Conservation (phyloP, 1,140 invertebrate genomes). For the Lucilia cuprina region DNA sequence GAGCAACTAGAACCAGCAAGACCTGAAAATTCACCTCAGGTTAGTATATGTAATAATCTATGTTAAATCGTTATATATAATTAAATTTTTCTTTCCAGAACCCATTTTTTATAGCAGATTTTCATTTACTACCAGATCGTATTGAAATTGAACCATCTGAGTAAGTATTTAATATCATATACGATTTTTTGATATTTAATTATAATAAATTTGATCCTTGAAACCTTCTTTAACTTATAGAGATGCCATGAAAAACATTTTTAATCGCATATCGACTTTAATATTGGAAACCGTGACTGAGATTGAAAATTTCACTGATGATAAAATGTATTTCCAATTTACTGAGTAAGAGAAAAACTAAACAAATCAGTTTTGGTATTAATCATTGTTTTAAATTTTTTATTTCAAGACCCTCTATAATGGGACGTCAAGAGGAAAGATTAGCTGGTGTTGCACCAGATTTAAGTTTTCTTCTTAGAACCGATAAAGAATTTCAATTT, state of each 20-base stretch:
- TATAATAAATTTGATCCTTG: no score
- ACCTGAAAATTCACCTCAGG: slow-evolving; percentile 47
- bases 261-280: slow-evolving; percentile 56
- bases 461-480: slow-evolving; percentile 64
- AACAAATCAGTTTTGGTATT: background rate
- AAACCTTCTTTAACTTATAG: slow-evolving; percentile 27
- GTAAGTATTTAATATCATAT: slow-evolving; percentile 43
- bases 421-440: slow-evolving; percentile 69
- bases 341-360: slow-evolving; percentile 45
- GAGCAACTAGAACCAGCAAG: slow-evolving; percentile 44
- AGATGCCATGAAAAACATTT: slow-evolving; percentile 55
- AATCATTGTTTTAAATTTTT: no score
- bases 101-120: slow-evolving; percentile 56
- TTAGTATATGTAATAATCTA: background rate
- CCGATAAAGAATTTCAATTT: slow-evolving; percentile 66
- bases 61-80: no score
- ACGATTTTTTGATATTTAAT: no score
- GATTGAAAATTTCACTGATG: slow-evolving; percentile 53
- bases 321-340: slow-evolving; percentile 46
- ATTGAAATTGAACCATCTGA: slow-evolving; percentile 62
- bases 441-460: slow-evolving; percentile 66
- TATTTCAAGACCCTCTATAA: slow-evolving; percentile 67
- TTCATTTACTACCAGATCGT: slow-evolving; percentile 54
- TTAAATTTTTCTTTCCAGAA: slow-evolving; percentile 27
- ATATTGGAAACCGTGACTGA: slow-evolving; percentile 61